phyloP scores from a whole-genome alignment of 2,888 invertebrate genomes.

The Callinectes sapidus region DNA sequence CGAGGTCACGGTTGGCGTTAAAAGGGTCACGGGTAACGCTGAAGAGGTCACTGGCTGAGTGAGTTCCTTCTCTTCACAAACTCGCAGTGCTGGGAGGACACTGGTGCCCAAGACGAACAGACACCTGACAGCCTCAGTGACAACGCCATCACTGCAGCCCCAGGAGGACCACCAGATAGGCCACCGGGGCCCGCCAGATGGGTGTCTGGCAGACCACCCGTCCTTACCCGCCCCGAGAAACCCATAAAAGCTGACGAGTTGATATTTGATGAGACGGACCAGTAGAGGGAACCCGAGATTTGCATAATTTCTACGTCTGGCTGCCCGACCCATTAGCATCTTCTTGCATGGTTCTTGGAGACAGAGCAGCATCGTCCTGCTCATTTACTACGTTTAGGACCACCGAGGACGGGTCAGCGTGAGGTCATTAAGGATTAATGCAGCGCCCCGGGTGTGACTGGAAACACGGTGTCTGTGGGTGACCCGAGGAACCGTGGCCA shows the following conservation, averaged over 20 bases:
- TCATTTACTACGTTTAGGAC: conserved; percentile 54
- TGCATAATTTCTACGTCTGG: conserved; percentile 64
- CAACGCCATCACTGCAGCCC: not conserved
- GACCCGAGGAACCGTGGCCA: not conserved
- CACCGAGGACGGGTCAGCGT: conserved; percentile 49
- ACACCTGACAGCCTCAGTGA: not conserved
- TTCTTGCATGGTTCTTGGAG: conserved; percentile 63
- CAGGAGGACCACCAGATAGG: conserved; percentile 37
- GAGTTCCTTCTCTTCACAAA: not conserved
- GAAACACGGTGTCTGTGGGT: conserved; percentile 18
- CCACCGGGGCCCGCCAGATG: conserved; percentile 46
- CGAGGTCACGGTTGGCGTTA: not conserved
- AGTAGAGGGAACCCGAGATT: conserved; percentile 49
- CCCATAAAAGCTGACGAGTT: conserved; percentile 61
- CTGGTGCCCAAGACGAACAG: not conserved
- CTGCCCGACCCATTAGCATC: conserved; percentile 52
- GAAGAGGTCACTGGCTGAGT: not conserved
- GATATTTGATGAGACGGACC: conserved; percentile 64
- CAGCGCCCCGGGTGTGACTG: conserved; percentile 44
- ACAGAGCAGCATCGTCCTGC: conserved; percentile 52
- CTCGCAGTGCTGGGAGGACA: not conserved
- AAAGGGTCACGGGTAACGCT: not conserved
- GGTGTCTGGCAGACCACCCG: conserved; percentile 60
- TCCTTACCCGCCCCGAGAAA: conserved; percentile 51
- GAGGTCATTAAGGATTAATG: conserved; percentile 1